Evolutionary conservation across 2,888 invertebrate genomes (phyloP).

Genomic region (Heteropelma amictum): DNA sequence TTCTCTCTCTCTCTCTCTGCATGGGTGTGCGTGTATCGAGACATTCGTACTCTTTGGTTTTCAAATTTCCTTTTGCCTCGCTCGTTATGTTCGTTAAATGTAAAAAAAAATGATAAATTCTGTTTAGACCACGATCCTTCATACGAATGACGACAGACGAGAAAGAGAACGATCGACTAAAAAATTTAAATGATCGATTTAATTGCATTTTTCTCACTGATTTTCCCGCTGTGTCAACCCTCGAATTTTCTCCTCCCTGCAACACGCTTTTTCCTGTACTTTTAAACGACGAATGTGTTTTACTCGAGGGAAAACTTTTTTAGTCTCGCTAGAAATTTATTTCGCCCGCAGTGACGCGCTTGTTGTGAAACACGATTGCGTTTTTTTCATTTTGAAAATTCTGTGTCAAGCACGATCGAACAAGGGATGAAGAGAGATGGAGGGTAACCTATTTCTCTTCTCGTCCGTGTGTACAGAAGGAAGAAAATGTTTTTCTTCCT

Average conservation of each 20-base stretch:
- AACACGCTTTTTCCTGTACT: not conserved
- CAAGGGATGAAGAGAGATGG: not conserved
- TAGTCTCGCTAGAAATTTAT: slow-evolving; percentile 43
- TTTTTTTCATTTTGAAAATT: too few relatives aligned
- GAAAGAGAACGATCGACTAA: too few relatives aligned
- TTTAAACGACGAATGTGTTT: slow-evolving; percentile 34
- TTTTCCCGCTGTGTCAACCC: too few relatives aligned
- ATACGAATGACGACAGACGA: too few relatives aligned
- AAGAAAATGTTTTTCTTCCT: slow-evolving; percentile 10
- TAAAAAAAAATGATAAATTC: too few relatives aligned
- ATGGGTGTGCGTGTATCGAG: not conserved
- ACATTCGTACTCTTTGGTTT: too few relatives aligned
- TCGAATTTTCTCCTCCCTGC: too few relatives aligned
- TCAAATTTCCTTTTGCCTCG: too few relatives aligned
- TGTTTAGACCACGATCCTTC: too few relatives aligned
- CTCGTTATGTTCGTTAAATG: too few relatives aligned
- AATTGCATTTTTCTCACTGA: too few relatives aligned
- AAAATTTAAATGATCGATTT: too few relatives aligned
- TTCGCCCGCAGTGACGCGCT: slow-evolving; percentile 53
- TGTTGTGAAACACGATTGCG: slow-evolving; percentile 49
- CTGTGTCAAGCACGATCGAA: not conserved
- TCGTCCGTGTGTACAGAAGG: slow-evolving; percentile 9
- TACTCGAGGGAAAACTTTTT: slow-evolving; percentile 40
- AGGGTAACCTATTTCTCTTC: not conserved
- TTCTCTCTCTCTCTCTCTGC: not conserved